Evolutionary conservation across 1,140 invertebrate species (phyloP).

Genomic region (Apis florea): DNA sequence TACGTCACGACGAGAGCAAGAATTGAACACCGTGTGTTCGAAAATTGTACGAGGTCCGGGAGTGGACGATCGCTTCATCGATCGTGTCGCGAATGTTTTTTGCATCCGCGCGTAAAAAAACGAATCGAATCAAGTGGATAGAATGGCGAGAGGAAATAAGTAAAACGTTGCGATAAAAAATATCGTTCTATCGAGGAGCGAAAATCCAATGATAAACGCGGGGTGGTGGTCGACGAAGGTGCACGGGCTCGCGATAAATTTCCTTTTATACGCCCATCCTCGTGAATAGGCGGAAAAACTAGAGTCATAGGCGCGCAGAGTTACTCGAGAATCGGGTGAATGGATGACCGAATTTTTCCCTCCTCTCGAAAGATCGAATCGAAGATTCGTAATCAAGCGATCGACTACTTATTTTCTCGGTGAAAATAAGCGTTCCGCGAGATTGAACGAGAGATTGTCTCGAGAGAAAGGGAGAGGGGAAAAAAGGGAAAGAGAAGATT

Average conservation of each 20-base stretch:
- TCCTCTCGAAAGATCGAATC: background rate
- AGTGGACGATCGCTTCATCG: background rate
- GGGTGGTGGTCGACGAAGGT: slow-evolving; percentile 61
- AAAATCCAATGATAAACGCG: slow-evolving; percentile 60
- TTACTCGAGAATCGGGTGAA: slow-evolving; percentile 69
- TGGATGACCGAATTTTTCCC: slow-evolving; percentile 54
- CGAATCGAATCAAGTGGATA: slow-evolving; percentile 16
- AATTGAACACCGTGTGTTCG: no score
- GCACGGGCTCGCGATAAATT: slow-evolving; percentile 73
- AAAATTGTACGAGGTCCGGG: background rate
- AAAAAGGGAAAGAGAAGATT: background rate
- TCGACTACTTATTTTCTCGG: background rate
- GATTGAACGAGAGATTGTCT: no score
- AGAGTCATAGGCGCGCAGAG: slow-evolving; percentile 65
- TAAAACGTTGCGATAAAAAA: slow-evolving; percentile 56
- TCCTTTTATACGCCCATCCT: slow-evolving; percentile 71
- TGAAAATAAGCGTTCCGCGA: background rate
- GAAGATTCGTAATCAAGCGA: background rate
- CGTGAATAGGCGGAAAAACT: slow-evolving; percentile 73
- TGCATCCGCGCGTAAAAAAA: slow-evolving; percentile 5
- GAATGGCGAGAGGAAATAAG: slow-evolving; percentile 36
- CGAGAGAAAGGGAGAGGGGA: no score
- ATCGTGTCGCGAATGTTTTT: background rate
- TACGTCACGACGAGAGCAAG: no score
- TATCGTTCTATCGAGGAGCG: slow-evolving; percentile 53